Evolutionary conservation across 2,113 vertebrate species (phyloP), one percentile per base, ranked within the genome.

Genomic region (Atlantisia rogersi): DNA sequence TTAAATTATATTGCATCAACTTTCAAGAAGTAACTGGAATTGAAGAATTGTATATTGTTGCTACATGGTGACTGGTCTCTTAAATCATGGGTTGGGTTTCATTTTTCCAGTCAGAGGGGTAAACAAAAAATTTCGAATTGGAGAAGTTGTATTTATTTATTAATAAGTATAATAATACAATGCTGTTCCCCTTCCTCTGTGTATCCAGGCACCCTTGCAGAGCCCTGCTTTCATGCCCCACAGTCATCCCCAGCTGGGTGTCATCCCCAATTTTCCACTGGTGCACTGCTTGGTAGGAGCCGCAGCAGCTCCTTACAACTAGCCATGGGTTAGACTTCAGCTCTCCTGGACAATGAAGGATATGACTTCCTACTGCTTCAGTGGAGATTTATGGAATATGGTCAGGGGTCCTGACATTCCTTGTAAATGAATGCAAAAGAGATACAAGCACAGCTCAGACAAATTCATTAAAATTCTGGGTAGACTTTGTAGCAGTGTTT

Each of bases 171-270:
- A 40, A 50, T 59, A 70, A 20, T 12, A 39, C 24, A 58, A 5
- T 9, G 24, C 14, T 53, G 12, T 4, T 12, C 15, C 3, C 2
- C 24, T 77, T 64, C 48, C 6, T 56, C 44, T 76, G 5, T 39
- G 22, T 56, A 28, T 12, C 7, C 39, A 69, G 28, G 3, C 16
- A 60, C 2, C 5, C 10, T 15, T 52, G 16, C 0, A 2, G 15
- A 89, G 10, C 15, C 29, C 44, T 60, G 26, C 10, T 58, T 15
- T 65, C 6, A 31, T 2, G 19, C 58, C 13, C 9, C 35, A 29
- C 35, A 39, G 26, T 11, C 8, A 2, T 25, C 22, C 6, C 19
- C 63, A 73, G 5, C 7, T 42, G 29, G 12, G 5, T 65, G 6
- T 28, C 26, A 39, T 5, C 17, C 10, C 5, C 6, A 70, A 52